Percentiles rank a stretch among this genome's conserved stretches.
Evolutionary conservation across 1,140 invertebrate species (phyloP).

Genomic region (Drosophila lowei): DNA sequence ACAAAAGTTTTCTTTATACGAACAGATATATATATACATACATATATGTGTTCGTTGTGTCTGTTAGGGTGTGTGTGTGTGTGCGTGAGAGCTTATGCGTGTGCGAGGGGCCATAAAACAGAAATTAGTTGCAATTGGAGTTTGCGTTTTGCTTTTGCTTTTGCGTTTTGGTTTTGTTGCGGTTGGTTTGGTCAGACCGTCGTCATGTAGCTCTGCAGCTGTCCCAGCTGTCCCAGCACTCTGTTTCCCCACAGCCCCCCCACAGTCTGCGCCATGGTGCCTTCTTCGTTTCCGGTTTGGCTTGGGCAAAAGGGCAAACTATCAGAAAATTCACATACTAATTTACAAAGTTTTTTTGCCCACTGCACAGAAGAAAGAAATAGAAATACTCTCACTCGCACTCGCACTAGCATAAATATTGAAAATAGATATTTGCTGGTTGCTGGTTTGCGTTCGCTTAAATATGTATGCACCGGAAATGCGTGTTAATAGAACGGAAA

Average conservation of each 20-base stretch:
- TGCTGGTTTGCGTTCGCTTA: conserved; percentile 32
- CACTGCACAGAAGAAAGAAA: neutral
- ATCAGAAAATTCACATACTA: conserved; percentile 75
- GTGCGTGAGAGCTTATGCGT: conserved; percentile 8
- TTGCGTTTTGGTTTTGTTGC: conserved; percentile 76
- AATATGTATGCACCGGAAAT: conserved; percentile 63
- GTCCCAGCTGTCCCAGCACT: conserved; percentile 12
- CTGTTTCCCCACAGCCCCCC: neutral
- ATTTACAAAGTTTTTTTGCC: conserved; percentile 55
- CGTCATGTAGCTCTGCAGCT: conserved; percentile 59
- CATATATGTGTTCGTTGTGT: conserved; percentile 16
- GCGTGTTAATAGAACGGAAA: conserved; percentile 74
- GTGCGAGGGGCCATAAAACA: conserved; percentile 63
- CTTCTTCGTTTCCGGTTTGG: conserved; percentile 62
- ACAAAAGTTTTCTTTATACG: conserved; percentile 50
- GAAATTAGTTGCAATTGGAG: conserved; percentile 81
- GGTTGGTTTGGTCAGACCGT: conserved; percentile 64
- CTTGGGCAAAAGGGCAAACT: conserved; percentile 63
- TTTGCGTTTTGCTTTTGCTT: conserved; percentile 76
- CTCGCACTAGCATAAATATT: conserved; percentile 14
- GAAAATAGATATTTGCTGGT: conserved; percentile 47
- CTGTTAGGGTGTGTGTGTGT: conserved; percentile 16
- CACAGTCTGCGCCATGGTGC: conserved; percentile 4
- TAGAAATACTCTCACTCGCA: neutral
- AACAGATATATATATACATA: neutral